Percentiles rank a stretch among this genome's conserved stretches.
Evolutionary conservation across 2,113 vertebrate species (phyloP).

Genomic region (Bubo scandiacus): DNA sequence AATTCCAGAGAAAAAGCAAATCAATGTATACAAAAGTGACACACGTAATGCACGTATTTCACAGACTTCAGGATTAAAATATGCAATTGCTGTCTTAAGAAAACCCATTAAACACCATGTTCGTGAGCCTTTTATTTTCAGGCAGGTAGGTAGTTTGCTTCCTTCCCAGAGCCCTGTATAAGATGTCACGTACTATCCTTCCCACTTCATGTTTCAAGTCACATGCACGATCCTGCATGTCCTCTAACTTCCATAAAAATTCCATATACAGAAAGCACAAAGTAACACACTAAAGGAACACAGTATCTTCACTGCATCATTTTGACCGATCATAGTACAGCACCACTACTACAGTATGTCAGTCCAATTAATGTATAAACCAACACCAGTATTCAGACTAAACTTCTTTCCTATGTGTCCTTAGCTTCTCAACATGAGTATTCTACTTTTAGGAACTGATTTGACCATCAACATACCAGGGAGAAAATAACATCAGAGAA

Average conservation of each 20-base stretch:
- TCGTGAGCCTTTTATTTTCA: background rate
- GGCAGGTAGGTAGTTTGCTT: background rate
- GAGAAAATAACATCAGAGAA: background rate
- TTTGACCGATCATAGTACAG: background rate
- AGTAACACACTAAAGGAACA: background rate
- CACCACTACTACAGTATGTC: fast-evolving
- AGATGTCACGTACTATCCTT: background rate
- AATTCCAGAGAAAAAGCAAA: constrained; percentile 19
- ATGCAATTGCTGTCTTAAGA: background rate
- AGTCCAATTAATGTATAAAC: background rate
- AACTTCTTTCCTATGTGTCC: background rate
- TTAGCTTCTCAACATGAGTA: background rate
- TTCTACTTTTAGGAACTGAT: background rate
- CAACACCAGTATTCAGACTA: background rate
- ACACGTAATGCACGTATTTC: background rate
- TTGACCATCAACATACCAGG: background rate
- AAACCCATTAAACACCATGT: background rate
- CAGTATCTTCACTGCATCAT: background rate
- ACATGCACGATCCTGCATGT: background rate
- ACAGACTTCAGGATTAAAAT: background rate
- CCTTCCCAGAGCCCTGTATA: background rate
- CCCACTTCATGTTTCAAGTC: background rate
- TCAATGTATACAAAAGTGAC: background rate
- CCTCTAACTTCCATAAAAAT: background rate
- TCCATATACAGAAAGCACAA: background rate